Conservation (phyloP, 2,113 vertebrate species). For the Irena cyanogastra region DNA sequence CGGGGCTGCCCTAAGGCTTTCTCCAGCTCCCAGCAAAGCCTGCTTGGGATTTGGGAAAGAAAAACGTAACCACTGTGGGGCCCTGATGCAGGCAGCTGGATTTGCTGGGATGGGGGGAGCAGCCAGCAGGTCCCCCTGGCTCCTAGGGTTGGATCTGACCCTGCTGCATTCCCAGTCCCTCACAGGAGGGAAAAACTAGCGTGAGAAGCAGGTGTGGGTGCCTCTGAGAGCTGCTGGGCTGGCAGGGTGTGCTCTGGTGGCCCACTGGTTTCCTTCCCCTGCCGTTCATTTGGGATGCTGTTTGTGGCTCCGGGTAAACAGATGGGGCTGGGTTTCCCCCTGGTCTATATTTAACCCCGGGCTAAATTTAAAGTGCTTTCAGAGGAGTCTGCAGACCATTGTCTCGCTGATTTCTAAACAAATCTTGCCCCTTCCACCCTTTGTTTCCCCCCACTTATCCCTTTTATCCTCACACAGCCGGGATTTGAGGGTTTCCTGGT, state of each 20-base stretch:
- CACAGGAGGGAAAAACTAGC: accelerated
- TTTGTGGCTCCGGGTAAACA: slow-evolving; percentile 11
- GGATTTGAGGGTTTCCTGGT: background rate
- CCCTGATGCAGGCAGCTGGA: accelerated
- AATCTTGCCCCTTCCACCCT: background rate
- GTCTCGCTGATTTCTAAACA: slow-evolving; percentile 16
- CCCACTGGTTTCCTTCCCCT: background rate
- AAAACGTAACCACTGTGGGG: accelerated
- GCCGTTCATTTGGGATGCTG: background rate
- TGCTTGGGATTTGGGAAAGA: background rate
- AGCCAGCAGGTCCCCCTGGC: background rate
- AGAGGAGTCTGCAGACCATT: background rate
- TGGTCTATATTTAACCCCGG: slow-evolving; percentile 12
- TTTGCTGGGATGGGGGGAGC: background rate
- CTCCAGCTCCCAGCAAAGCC: background rate
- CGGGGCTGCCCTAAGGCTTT: background rate
- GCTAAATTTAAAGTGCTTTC: background rate
- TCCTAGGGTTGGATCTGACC: background rate
- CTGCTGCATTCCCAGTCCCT: background rate
- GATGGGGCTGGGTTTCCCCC: background rate
- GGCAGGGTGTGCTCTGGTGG: background rate
- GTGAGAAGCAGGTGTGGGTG: background rate
- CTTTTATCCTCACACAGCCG: background rate
- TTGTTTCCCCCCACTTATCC: background rate
- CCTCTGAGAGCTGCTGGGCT: background rate